Percentiles rank a stretch among this genome's conserved stretches.
phyloP scores from a whole-genome alignment of 1,140 invertebrate species.

The Penaeus chinensis region DNA sequence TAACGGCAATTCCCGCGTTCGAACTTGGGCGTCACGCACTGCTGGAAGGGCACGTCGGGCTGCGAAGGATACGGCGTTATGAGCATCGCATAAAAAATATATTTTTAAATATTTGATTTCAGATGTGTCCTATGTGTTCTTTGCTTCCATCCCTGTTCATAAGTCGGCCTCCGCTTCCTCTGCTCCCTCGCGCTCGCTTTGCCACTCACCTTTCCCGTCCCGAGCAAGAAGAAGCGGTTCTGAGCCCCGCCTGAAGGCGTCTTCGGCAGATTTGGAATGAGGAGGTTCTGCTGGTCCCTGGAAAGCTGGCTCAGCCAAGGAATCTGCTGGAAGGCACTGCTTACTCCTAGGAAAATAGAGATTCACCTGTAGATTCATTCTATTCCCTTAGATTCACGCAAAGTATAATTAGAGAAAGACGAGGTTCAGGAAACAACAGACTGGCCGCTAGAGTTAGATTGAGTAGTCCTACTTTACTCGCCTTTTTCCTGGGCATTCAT shows the following conservation, averaged over 20 bases:
- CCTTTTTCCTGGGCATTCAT: too few species aligned
- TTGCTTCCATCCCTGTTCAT: too few species aligned
- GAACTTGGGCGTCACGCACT: slow-evolving; percentile 42
- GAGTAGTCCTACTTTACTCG: too few species aligned
- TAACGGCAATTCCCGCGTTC: slow-evolving; percentile 51
- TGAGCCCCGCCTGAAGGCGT: slow-evolving; percentile 25
- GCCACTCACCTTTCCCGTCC: slow-evolving; percentile 20
- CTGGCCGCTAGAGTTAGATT: too few species aligned
- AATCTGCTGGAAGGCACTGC: slow-evolving; percentile 32
- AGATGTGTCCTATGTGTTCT: background rate
- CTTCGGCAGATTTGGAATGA: slow-evolving; percentile 38
- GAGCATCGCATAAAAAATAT: background rate
- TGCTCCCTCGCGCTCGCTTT: background rate
- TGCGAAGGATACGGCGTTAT: slow-evolving; percentile 2
- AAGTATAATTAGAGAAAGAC: background rate
- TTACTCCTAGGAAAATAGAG: background rate
- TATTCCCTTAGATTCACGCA: background rate
- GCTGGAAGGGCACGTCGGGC: slow-evolving; percentile 52
- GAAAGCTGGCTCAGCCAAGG: slow-evolving; percentile 34
- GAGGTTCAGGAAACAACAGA: too few species aligned
- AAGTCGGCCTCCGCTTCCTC: background rate
- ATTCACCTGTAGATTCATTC: background rate
- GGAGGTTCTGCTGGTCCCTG: slow-evolving; percentile 24
- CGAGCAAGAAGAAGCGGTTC: slow-evolving; percentile 43
- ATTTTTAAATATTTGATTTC: background rate